Evolutionary conservation across 2,113 vertebrate genomes (phyloP), one percentile per base, ranked within the genome.

Genomic region (Semicossyphus pulcher): DNA sequence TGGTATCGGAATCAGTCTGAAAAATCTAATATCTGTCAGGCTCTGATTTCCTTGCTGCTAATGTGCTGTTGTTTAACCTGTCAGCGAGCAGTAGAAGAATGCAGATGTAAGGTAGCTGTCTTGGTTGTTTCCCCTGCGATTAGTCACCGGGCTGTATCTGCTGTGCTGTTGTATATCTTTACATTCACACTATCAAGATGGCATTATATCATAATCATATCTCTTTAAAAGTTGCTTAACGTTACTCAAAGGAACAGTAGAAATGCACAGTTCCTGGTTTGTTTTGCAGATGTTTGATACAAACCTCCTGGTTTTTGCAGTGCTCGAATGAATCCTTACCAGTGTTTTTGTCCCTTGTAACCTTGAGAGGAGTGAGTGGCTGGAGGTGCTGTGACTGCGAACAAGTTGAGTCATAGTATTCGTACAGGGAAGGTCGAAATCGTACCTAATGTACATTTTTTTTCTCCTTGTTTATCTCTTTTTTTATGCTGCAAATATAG

Each of bases 271-370:
- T 67, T 89, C 58, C 69, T 72, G 73, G 81, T 87, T 66, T 69
- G 70, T 77, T n/a, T 78, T 68, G 81, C 80, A 86, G 83, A 88
- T 87, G 75, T 72, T 69, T 49, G 83, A 86, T 88, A 63, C 37
- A 48, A 57, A 53, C 48, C 53, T 54, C 39, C 37, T 59, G 72
- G 36, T 58, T 67, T 75, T 78, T 42, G 58, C 58, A 16, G 64
- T 3, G 67, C 59, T 44, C 26, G 61, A 72, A 29, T 25, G 53
- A 58, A 78, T 83, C 80, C 62, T 39, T 37, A 39, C 47, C 31
- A 48, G 10, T 57, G 63, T 57, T 21, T 71, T 21, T 61, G 84
- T 83, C 83, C 80, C 39, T 20, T 0, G 39, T 87, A 82, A 89
- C 88, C 84, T 91, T 89, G 84, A 86, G 49, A 36, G 54, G 65